Conservation (phyloP, 1,140 invertebrate species). For the Megathymus violae region DNA sequence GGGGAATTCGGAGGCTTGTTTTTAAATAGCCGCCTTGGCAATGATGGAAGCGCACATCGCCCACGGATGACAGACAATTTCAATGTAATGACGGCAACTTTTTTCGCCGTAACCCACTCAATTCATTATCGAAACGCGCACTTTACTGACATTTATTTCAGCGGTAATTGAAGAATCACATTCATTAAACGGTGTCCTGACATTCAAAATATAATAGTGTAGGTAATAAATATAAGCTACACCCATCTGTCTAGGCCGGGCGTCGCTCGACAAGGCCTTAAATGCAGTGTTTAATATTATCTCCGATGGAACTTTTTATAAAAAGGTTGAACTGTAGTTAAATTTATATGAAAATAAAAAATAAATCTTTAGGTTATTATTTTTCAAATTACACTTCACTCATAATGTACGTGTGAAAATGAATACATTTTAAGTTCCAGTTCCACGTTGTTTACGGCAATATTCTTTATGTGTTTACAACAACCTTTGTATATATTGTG, state of each 20-base stretch:
- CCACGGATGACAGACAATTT: slow-evolving; percentile 28
- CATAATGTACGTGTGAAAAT: no score
- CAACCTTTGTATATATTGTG: neutral
- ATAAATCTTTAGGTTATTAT: no score
- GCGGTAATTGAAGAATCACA: slow-evolving; percentile 27
- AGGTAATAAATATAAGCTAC: slow-evolving; percentile 21
- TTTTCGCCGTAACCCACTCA: slow-evolving; percentile 26
- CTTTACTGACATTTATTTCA: slow-evolving; percentile 35
- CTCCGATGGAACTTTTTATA: no score
- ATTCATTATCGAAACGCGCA: slow-evolving; percentile 31
- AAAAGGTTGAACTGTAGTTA: no score
- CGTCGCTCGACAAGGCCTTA: neutral
- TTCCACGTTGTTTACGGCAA: neutral
- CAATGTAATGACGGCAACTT: slow-evolving; percentile 29
- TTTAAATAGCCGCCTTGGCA: slow-evolving; percentile 28
- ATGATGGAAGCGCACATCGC: slow-evolving; percentile 21
- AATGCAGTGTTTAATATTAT: slow-evolving; percentile 2
- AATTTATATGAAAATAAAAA: neutral
- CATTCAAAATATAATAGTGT: slow-evolving; percentile 26
- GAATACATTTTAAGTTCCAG: no score
- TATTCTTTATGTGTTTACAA: neutral
- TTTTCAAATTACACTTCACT: no score
- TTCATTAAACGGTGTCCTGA: slow-evolving; percentile 27
- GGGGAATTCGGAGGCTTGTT: slow-evolving; percentile 9
- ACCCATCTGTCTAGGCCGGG: slow-evolving; percentile 19